phyloP scores from a whole-genome alignment of 2,888 invertebrate genomes.

The Hylaea fasciaria region DNA sequence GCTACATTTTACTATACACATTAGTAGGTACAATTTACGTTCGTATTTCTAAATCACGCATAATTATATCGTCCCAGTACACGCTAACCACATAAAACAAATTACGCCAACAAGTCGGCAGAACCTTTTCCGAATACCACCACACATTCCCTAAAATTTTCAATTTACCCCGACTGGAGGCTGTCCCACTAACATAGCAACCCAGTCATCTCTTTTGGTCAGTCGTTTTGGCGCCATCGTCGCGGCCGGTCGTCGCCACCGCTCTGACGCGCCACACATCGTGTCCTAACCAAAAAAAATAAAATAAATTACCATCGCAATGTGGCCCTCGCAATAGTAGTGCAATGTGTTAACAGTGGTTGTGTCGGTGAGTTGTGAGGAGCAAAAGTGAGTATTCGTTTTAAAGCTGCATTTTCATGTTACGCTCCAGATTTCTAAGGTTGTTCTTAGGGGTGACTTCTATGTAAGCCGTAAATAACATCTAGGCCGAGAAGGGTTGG shows the following conservation, averaged over 20 bases:
- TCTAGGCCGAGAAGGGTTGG: conserved; percentile 24
- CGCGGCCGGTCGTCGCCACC: conserved; percentile 56
- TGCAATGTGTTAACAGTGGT: conserved; percentile 43
- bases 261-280: conserved; percentile 48
- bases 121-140: conserved; percentile 5
- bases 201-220: conserved; percentile 61
- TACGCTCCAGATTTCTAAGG: conserved; percentile 24
- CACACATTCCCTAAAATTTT: conserved; percentile 17
- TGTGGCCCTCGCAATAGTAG: conserved; percentile 43
- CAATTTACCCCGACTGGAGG: conserved; percentile 42
- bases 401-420: conserved; percentile 4
- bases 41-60: no score
- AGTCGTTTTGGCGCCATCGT: conserved; percentile 73
- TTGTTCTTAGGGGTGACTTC: conserved; percentile 28
- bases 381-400: conserved; percentile 15
- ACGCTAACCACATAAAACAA: no score
- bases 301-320: conserved; percentile 46
- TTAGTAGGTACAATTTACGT: no score
- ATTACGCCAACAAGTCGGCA: no score
- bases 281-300: conserved; percentile 53
- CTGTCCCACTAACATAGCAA: conserved; percentile 54
- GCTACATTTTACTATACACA: no score
- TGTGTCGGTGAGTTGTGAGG: conserved; percentile 47
- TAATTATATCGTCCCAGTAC: no score
- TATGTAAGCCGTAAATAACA: conserved; percentile 26